These are phyloP conservation scores for Perognathus longimembris DNA, from an alignment of 2,113 vertebrate species.

Conservation along the genomic window DNA sequence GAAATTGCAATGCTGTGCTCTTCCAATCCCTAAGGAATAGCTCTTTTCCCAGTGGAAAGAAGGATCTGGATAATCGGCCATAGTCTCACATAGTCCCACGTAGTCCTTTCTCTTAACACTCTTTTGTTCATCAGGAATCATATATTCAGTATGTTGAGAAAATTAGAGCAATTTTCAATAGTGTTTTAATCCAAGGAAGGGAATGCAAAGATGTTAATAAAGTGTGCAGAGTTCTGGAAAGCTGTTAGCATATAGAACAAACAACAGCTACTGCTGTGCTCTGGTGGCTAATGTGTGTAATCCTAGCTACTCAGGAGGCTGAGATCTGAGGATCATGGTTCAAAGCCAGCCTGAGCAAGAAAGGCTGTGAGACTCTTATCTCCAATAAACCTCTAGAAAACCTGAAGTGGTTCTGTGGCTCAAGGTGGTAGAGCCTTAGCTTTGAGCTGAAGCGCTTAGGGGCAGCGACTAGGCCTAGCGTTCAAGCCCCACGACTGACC, in stretches of 20 bases:
- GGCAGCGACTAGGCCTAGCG: no score
- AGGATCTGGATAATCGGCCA: neutral
- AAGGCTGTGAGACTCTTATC: no score
- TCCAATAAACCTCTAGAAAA: no score
- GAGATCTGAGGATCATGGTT: no score
- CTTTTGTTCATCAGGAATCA: neutral
- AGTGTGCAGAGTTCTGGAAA: neutral
- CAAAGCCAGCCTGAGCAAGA: no score
- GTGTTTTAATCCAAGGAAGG: slow-evolving; percentile 6
- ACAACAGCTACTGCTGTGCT: no score
- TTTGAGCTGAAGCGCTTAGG: no score
- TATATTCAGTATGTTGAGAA: neutral
- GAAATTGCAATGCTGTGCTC: neutral
- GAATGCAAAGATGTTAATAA: neutral
- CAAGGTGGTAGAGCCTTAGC: no score
- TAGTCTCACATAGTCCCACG: neutral
- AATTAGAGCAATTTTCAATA: neutral
- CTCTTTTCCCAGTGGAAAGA: neutral
- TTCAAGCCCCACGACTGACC: no score
- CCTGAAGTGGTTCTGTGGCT: no score
- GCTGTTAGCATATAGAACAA: neutral
- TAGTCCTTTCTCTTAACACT: neutral
- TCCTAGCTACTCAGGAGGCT: no score
- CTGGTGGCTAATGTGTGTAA: no score
- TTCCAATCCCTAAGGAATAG: neutral